A percentile compares a stretch with the other conserved stretches of the same genome.
Conservation (phyloP, 2,888 invertebrate species). For the Allacma fusca region DNA sequence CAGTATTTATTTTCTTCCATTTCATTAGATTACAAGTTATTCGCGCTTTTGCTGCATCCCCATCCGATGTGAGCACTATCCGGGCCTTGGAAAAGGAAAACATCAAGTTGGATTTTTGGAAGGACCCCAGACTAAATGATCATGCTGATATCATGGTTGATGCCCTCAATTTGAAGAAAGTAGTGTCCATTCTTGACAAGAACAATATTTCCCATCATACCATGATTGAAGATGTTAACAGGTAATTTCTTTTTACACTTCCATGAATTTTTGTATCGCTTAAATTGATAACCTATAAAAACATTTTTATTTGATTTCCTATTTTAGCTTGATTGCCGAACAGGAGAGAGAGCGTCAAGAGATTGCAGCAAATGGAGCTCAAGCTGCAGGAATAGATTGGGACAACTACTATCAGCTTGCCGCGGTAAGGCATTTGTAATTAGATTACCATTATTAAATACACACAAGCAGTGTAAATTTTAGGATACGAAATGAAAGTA, state of each 20-base stretch:
- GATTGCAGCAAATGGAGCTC: background rate
- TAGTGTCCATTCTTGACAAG: background rate
- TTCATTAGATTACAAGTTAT: slow-evolving; percentile 22
- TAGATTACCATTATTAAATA: too few species aligned
- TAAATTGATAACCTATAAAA: too few species aligned
- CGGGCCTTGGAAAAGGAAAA: slow-evolving; percentile 1
- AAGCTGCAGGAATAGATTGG: slow-evolving; percentile 18
- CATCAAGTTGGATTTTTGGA: slow-evolving; percentile 37
- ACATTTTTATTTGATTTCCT: too few species aligned
- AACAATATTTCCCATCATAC: slow-evolving; percentile 14
- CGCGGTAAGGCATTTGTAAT: too few species aligned
- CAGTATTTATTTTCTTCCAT: background rate
- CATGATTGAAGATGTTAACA: slow-evolving; percentile 24
- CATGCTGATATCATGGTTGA: slow-evolving; percentile 33
- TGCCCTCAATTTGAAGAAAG: background rate
- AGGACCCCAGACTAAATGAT: slow-evolving; percentile 23
- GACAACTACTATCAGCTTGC: slow-evolving; percentile 1
- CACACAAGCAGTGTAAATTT: too few species aligned
- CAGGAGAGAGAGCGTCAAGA: slow-evolving; percentile 11
- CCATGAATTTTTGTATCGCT: too few species aligned
- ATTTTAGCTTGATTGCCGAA: slow-evolving; percentile 20
- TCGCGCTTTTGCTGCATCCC: slow-evolving; percentile 17
- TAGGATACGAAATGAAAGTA: too few species aligned
- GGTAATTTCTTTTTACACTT: slow-evolving; percentile 4
- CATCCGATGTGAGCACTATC: background rate